Evolutionary conservation across 2,888 invertebrate genomes (phyloP).

Genomic region (Drosophila robusta): DNA sequence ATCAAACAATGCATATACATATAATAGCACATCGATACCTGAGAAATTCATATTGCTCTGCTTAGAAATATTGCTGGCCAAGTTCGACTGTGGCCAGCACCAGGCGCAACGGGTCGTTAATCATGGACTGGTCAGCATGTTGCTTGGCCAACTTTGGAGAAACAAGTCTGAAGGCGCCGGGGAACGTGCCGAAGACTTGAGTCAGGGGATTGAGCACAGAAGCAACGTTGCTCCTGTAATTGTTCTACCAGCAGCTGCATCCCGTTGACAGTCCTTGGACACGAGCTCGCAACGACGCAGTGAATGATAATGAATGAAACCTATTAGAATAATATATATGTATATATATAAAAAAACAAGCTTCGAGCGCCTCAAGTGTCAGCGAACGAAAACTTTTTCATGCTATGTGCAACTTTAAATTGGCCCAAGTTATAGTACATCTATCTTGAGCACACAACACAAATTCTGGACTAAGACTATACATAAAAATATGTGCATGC

Average conservation of each 20-base stretch:
- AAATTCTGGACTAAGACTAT: neutral
- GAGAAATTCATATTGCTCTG: too few relatives aligned
- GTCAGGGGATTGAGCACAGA: conserved; percentile 4
- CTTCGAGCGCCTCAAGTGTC: conserved; percentile 17
- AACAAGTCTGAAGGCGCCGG: neutral
- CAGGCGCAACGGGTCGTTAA: conserved; percentile 4
- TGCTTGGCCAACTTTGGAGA: neutral
- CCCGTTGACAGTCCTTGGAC: conserved; percentile 6
- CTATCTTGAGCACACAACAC: conserved; percentile 5
- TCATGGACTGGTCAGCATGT: conserved; percentile 10
- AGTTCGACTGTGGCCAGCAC: neutral
- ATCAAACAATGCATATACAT: too few relatives aligned
- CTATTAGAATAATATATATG: conserved; percentile 3
- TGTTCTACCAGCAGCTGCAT: conserved; percentile 30
- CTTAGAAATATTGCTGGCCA: neutral
- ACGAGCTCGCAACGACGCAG: neutral
- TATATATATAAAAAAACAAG: neutral
- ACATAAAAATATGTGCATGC: too few relatives aligned
- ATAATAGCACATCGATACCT: too few relatives aligned
- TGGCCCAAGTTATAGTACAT: conserved; percentile 18
- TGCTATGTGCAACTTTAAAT: conserved; percentile 27
- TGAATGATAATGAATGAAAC: conserved; percentile 24
- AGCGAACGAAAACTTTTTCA: conserved; percentile 20
- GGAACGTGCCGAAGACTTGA: conserved; percentile 17
- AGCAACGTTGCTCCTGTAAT: conserved; percentile 10